These are phyloP conservation scores for Diglossa cyanea DNA, from an alignment of 2,797 vertebrate species.

Conservation along the genomic window DNA sequence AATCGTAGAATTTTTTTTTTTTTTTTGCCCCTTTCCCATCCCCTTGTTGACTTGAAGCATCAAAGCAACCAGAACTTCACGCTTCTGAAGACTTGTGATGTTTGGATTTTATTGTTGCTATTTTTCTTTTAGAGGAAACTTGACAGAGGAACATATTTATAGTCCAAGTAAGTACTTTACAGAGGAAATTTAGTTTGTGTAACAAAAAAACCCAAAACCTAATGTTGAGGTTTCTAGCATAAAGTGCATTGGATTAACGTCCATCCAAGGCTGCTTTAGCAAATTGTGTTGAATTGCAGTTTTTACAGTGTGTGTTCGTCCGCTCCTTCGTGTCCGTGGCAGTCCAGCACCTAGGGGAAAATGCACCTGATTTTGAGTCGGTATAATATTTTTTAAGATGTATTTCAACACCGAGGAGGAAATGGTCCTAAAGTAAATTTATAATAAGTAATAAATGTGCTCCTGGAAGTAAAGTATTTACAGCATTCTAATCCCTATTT, in stretches of 20 bases:
- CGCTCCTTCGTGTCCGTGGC: background rate
- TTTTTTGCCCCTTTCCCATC: background rate
- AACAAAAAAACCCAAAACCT: conserved; percentile 6
- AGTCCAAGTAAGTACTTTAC: conserved; percentile 78
- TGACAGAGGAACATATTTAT: conserved; percentile 74
- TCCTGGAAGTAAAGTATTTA: conserved; percentile 71
- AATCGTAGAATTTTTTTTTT: conserved; percentile 3
- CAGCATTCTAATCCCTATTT: conserved; percentile 67
- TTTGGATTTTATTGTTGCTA: conserved; percentile 58
- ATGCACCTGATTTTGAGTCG: conserved; percentile 69
- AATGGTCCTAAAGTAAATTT: conserved; percentile 64
- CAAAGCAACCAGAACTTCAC: conserved; percentile 34
- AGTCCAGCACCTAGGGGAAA: conserved; percentile 30
- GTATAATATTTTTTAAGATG: conserved; percentile 27
- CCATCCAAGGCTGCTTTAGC: conserved; percentile 48
- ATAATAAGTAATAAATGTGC: conserved; percentile 65
- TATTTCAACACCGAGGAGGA: conserved; percentile 71
- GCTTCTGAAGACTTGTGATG: conserved; percentile 63
- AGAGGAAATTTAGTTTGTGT: conserved; percentile 66
- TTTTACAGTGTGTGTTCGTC: conserved; percentile 8
- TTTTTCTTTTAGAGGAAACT: conserved; percentile 70
- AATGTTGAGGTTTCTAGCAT: conserved; percentile 41
- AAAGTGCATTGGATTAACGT: conserved; percentile 56
- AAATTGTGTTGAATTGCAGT: conserved; percentile 9
- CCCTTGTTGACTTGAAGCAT: conserved; percentile 65